These are phyloP conservation scores for Parapsyche elsis DNA, from an alignment of 1,140 invertebrate genomes.

Conservation along the genomic window DNA sequence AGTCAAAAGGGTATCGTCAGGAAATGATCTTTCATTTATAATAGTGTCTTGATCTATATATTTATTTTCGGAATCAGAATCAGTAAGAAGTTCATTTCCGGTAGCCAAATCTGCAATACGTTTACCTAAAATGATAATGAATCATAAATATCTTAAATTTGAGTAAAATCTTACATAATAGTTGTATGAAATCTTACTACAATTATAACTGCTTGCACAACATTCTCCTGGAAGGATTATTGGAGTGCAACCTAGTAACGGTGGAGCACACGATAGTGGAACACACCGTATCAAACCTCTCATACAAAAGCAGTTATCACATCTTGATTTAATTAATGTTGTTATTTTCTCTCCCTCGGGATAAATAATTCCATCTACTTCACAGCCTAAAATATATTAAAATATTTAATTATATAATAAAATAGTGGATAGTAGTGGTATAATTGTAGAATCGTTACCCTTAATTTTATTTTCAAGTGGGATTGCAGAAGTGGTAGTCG, in stretches of 20 bases:
- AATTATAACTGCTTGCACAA: constrained; percentile 86
- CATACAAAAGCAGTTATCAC: constrained; percentile 86
- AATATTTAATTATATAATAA: constrained; percentile 40
- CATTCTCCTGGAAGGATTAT: constrained; percentile 81
- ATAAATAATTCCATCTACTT: constrained; percentile 71
- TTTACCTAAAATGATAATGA: constrained; percentile 38
- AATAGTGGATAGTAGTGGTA: background rate
- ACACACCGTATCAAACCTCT: constrained; percentile 79
- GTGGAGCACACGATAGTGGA: constrained; percentile 78
- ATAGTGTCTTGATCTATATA: constrained; percentile 44
- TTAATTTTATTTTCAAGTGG: constrained; percentile 44
- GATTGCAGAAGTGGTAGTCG: constrained; percentile 59
- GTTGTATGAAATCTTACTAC: constrained; percentile 60
- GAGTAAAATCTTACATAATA: background rate
- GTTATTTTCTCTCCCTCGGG: constrained; percentile 81
- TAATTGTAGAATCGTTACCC: background rate
- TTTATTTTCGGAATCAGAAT: constrained; percentile 9
- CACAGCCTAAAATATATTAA: constrained; percentile 70
- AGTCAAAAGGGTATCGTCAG: constrained; percentile 49
- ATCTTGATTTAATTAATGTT: constrained; percentile 70
- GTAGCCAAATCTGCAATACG: constrained; percentile 28
- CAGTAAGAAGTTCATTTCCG: constrained; percentile 35
- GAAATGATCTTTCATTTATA: constrained; percentile 53
- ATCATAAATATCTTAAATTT: background rate
- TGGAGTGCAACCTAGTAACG: constrained; percentile 79